Base-by-base conservation (phyloP, 2,797 vertebrate species). In the Acrossocheilus wenchowensis region DNA sequence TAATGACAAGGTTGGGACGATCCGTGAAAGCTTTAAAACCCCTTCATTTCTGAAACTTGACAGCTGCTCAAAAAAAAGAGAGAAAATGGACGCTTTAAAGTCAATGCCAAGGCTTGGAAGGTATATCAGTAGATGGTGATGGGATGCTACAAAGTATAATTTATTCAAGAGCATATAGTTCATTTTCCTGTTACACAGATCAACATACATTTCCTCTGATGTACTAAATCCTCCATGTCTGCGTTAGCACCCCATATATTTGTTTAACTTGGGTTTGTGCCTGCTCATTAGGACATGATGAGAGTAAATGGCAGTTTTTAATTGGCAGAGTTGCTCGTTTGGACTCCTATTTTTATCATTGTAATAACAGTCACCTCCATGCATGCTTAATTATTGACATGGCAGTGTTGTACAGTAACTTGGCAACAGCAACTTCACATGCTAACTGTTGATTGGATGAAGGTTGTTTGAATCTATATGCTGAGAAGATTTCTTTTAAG, bases 11-110 rank as follows among this genome's bases (percentile, higher is more conserved):
- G 62, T 73, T 30, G 30, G 64, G 66, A 85, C n/a, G 60, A 77
- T 84, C 60, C 43, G 30, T 19, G 41, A 72, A 87, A 87, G 85
- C 62, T 86, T 87, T 87, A 89, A 90, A 90, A 39, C 72, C 87
- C 85, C 50, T 82, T 89, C 80, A 87, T 88, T 86, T 89, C 52
- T 84, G 83, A 90, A 93, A 93, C 91, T 92, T 94, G 94, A 95
- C 94, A 93, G 93, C 90, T 17, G 60, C 64, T 92, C 93, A 92
- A 93, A 95, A 95, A 95, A 57, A 23, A 36, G 0, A 6, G 6
- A 30, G 23, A 94, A 94, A 95, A 94, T 89, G 91, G 87, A 89
- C 89, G 86, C 92, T 93, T 93, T 93, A 91, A 94, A 93, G 91
- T 94, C 92, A 91, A 89, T 93, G 93, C 93, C 92, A 93, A 89